phyloP scores from a whole-genome alignment of 2,113 vertebrate genomes.

The Grallaria varia region DNA sequence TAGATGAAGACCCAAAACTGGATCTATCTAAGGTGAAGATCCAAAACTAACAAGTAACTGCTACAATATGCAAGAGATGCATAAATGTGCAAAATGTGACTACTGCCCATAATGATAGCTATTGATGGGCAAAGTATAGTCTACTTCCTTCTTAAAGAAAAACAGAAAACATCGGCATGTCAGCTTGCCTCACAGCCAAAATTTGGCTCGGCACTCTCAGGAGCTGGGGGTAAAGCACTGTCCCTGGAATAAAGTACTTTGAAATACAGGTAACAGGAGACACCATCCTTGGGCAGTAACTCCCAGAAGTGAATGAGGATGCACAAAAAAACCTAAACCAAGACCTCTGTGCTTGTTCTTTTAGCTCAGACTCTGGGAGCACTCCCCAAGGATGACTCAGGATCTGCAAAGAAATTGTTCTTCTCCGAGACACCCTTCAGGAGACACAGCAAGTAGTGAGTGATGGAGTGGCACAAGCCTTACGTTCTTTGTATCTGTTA shows the following conservation, averaged over 20 bases:
- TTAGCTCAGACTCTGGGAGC: not conserved
- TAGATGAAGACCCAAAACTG: not conserved
- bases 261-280: not conserved
- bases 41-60: not conserved
- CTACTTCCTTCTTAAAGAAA: not conserved
- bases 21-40: not conserved
- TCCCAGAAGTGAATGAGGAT: not conserved
- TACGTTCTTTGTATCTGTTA: not conserved
- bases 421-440: not conserved
- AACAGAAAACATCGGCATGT: accelerated
- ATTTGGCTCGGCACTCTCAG: not conserved
- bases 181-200: not conserved
- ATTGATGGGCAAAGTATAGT: not conserved
- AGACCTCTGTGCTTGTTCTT: not conserved
- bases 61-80: not conserved
- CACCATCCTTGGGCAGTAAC: not conserved
- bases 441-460: not conserved
- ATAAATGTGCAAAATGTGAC: not conserved
- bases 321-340: not conserved
- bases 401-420: not conserved
- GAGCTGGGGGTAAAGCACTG: not conserved
- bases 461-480: not conserved
- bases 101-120: not conserved
- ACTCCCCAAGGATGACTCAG: not conserved
- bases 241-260: not conserved